Evolutionary conservation across 2,113 vertebrate genomes (phyloP), one percentile per base, ranked within the genome.

Genomic region (Boleophthalmus pectinirostris): DNA sequence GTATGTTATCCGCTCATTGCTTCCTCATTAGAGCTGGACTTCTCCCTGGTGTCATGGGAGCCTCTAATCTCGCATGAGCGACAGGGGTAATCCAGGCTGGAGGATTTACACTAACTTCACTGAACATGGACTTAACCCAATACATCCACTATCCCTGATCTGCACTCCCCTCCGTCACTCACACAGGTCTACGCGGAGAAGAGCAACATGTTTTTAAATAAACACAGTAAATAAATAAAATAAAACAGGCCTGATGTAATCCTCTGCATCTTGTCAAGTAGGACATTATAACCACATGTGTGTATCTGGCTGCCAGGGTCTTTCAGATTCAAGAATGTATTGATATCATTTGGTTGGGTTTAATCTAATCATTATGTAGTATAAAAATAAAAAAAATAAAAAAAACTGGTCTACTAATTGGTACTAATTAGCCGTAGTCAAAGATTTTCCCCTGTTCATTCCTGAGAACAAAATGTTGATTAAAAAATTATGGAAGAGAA

Each of bases 1-100:
- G 77, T 77, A 74, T 83, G 67, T 78, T 78, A 66, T 81, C 74
- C 66, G 6, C 73, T 5, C 70, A 81, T 65, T 67, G 78, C 83
- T 87, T 82, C 49, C 43, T 67, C 61, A 25, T 81, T 85, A 79
- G 69, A 75, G 68, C 73, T 45, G 49, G 54, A 68, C 33, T 9
- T 70, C 35, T 23, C 15, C 58, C 70, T 38, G 72, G 69, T 82
- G 79, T 86, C 80, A 84, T 78, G 82, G 82, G 83, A 79, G 56
- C 67, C 76, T 86, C 87, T 89, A 87, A 89, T 90, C 85, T 85
- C 69, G 67, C 87, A 85, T 81, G 85, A 90, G 78, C 85, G 84
- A 89, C 82, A 77, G 10, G 65, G 74, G 85, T 91, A 92, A 93
- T 91, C 88, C 89, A 72, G 60, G 77, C 56, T 79, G 78, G 77